Evolutionary conservation across 2,888 invertebrate genomes (phyloP).

Genomic region (Temnothorax rugatulus): DNA sequence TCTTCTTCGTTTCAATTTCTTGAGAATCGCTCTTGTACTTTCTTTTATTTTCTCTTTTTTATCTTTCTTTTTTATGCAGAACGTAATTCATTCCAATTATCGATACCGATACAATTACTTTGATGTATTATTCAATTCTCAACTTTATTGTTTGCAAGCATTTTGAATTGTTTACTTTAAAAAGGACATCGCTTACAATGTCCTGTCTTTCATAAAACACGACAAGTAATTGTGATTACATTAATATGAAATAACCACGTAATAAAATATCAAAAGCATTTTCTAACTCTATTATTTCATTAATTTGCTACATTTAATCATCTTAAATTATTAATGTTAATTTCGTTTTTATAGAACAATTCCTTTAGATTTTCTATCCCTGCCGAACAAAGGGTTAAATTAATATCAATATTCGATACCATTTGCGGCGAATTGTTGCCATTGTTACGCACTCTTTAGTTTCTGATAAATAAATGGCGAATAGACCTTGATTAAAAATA

Average conservation of each 20-base stretch:
- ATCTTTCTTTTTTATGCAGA: slow-evolving; percentile 22
- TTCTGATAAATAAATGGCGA: neutral
- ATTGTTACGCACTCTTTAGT: neutral
- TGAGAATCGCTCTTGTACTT: slow-evolving; percentile 65
- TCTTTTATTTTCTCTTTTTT: slow-evolving; percentile 34
- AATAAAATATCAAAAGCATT: neutral
- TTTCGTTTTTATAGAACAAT: neutral
- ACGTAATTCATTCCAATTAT: neutral
- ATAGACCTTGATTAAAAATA: slow-evolving; percentile 3
- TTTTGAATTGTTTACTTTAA: neutral
- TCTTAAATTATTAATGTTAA: neutral
- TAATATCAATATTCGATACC: neutral
- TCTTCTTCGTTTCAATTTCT: slow-evolving; percentile 70
- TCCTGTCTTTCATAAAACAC: neutral
- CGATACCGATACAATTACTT: neutral
- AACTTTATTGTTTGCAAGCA: neutral
- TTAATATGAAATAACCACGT: neutral
- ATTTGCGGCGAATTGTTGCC: neutral
- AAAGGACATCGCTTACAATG: neutral
- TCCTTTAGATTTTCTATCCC: neutral
- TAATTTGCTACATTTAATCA: neutral
- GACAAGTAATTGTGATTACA: neutral
- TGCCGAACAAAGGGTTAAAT: neutral
- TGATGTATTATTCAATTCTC: neutral
- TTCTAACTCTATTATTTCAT: neutral